A percentile compares a stretch with the other conserved stretches of the same genome.
Conservation (phyloP, 2,113 vertebrate species). For the Cacatua alba region DNA sequence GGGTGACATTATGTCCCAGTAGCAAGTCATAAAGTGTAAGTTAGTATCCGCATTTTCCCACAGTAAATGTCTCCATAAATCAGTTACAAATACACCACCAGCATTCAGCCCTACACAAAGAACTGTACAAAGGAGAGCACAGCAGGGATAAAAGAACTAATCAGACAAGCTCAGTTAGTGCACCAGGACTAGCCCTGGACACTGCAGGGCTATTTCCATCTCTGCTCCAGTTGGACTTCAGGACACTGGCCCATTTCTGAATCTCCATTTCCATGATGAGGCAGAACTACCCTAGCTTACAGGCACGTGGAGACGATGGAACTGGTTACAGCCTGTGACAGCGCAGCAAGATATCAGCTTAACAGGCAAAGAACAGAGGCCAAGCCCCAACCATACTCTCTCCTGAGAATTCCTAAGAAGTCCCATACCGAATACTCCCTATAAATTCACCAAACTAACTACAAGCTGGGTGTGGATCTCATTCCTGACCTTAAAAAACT, state of each 20-base stretch:
- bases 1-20: background rate
- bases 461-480: background rate
- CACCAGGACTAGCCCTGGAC: background rate
- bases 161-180: background rate
- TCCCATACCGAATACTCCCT: background rate
- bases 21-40: background rate
- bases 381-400: background rate
- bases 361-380: background rate
- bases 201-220: background rate
- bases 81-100: background rate
- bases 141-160: background rate
- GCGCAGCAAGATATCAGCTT: background rate
- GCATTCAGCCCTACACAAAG: background rate
- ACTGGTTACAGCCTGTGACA: background rate
- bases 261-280: accelerated
- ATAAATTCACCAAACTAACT: background rate
- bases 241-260: background rate
- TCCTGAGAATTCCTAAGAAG: background rate
- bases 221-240: background rate
- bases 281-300: background rate
- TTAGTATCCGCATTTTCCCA: background rate
- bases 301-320: background rate
- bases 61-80: background rate
- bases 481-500: conserved; percentile 40
- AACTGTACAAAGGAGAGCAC: background rate